Conservation (phyloP, 2,113 vertebrate genomes). For the Campylomormyrus numenius region DNA sequence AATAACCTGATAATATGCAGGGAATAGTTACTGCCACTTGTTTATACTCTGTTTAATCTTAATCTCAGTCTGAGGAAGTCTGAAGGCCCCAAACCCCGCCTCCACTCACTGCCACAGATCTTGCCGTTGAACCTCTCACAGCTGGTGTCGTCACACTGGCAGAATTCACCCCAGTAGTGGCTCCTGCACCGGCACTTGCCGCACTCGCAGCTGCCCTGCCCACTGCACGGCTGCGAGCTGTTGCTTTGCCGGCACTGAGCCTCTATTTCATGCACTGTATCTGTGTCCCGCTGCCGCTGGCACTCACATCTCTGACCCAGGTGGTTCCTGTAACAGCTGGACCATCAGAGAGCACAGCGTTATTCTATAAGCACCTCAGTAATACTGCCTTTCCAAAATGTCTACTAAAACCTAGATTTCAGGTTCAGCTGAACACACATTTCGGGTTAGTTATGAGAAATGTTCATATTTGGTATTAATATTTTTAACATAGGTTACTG, state of each 20-base stretch:
- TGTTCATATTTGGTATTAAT: neutral
- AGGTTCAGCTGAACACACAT: neutral
- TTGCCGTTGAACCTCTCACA: conserved; percentile 52
- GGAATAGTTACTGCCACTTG: neutral
- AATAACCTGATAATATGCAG: neutral
- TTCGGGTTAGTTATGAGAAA: neutral
- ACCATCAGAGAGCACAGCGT: conserved; percentile 9
- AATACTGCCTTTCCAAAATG: neutral
- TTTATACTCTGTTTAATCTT: neutral
- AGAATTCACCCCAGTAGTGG: conserved; percentile 28
- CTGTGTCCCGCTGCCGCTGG: conserved; percentile 33
- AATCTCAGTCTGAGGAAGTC: neutral
- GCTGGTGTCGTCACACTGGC: conserved; percentile 57
- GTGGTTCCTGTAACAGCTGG: conserved; percentile 52
- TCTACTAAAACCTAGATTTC: neutral
- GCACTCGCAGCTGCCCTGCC: conserved; percentile 59
- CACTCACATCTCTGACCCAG: conserved; percentile 59
- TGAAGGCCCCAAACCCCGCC: neutral
- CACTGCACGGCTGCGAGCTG: conserved; percentile 49
- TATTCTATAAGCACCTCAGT: neutral
- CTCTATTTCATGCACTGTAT: conserved; percentile 29
- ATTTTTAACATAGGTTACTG: neutral
- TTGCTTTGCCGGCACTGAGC: conserved; percentile 43
- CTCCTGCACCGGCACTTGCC: conserved; percentile 52
- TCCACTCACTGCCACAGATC: conserved; percentile 57